Percentiles rank a stretch among this genome's conserved stretches.
Conservation (phyloP, 2,113 vertebrate species). For the Oryctolagus cuniculus region mOryCun1.1 NC_091440.1:97109001-97109500, state of each 20-base stretch:
- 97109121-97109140: not conserved
- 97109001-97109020: not conserved
- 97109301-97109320: not conserved
- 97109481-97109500: not conserved
- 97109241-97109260: not conserved
- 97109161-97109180: not conserved
- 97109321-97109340: not conserved
- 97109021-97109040: not conserved
- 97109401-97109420: not conserved
- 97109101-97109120: not conserved
- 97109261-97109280: not conserved
- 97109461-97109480: rapidly evolving
- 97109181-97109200: not conserved
- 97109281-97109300: not conserved
- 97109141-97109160: not conserved
- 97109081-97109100: not conserved
- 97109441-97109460: not conserved
- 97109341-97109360: not conserved
- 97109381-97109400: not conserved
- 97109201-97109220: not conserved
- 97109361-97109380: not conserved
- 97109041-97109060: not conserved
- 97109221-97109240: not conserved
- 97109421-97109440: not conserved
- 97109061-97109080: not conserved